Evolutionary conservation across 2,113 vertebrate species (phyloP).

Genomic region (Craseonycteris thonglongyai): DNA sequence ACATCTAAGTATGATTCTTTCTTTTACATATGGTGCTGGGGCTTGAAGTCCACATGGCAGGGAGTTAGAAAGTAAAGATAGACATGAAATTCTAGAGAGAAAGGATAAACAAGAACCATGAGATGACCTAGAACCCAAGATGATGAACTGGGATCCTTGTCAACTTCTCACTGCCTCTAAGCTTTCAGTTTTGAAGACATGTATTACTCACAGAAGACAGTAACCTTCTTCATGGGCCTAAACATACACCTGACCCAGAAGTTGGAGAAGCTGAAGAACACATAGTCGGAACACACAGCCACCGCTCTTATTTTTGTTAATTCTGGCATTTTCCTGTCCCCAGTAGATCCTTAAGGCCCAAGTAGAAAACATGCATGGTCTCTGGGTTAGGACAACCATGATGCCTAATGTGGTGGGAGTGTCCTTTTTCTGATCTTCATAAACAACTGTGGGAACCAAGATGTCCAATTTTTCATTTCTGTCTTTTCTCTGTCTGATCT

Average conservation of each 20-base stretch:
- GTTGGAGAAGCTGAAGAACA: not conserved
- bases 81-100: not conserved
- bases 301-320: not conserved
- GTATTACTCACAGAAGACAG: not conserved
- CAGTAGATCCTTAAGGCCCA: not conserved
- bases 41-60: not conserved
- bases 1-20: not conserved
- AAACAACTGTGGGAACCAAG: too few species aligned
- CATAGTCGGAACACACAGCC: not conserved
- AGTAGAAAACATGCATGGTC: not conserved
- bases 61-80: not conserved
- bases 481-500: not conserved
- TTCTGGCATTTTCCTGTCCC: not conserved
- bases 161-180: not conserved
- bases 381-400: accelerated
- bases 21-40: not conserved
- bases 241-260: not conserved
- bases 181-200: not conserved
- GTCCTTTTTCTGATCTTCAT: not conserved
- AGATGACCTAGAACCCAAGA: not conserved
- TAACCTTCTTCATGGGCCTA: not conserved
- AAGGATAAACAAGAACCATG: not conserved
- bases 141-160: not conserved
- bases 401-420: accelerated
- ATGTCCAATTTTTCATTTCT: too few species aligned